Conservation (phyloP, 2,888 invertebrate species). For the Drosophila antonietae region DNA sequence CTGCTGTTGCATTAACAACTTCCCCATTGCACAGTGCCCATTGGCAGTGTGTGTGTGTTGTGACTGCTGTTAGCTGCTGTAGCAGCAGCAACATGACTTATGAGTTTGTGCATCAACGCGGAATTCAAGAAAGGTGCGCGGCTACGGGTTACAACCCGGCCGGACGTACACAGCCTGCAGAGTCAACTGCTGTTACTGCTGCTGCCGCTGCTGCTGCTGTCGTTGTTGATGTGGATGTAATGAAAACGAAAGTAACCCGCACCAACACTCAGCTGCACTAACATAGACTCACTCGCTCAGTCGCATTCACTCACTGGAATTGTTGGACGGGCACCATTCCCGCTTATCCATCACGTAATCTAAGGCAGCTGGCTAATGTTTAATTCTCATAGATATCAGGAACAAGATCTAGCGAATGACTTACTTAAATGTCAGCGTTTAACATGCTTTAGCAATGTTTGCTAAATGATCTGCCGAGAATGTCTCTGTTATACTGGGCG, state of each 20-base stretch:
- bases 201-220: slow-evolving; percentile 4
- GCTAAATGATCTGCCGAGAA: slow-evolving; percentile 12
- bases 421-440: slow-evolving; percentile 16
- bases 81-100: slow-evolving; percentile 69
- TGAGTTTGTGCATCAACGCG: slow-evolving; percentile 75
- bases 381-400: background rate
- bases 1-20: slow-evolving; percentile 74
- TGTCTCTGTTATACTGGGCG: background rate
- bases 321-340: slow-evolving; percentile 44
- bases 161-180: slow-evolving; percentile 40
- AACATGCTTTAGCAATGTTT: slow-evolving; percentile 8
- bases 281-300: slow-evolving; percentile 32
- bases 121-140: slow-evolving; percentile 63
- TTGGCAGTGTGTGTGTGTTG: slow-evolving; percentile 18
- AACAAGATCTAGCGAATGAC: background rate
- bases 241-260: slow-evolving; percentile 82
- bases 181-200: slow-evolving; percentile 53
- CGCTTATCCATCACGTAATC: slow-evolving; percentile 19
- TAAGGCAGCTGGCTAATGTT: slow-evolving; percentile 1
- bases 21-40: slow-evolving; percentile 63
- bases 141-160: slow-evolving; percentile 34
- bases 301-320: slow-evolving; percentile 26
- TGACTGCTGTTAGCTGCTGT: slow-evolving; percentile 36
- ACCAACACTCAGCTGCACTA: slow-evolving; percentile 45
- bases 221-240: slow-evolving; percentile 52